phyloP scores from a whole-genome alignment of 2,113 vertebrate genomes.

The Megalops atlanticus region DNA sequence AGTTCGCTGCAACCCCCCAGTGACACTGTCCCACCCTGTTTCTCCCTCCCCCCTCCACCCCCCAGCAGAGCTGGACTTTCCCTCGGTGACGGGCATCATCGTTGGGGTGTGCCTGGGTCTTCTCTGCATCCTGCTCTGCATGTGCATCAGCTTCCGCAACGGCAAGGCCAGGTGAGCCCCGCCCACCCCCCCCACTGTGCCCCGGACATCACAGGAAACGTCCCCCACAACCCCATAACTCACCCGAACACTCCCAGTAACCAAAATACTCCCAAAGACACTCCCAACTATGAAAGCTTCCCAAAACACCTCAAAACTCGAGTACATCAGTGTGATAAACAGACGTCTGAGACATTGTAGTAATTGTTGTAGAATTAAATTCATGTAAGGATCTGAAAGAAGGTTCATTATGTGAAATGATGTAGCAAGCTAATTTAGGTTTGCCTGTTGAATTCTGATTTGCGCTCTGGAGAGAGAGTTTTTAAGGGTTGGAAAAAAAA shows the following conservation, averaged over 20 bases:
- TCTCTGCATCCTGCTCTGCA: constrained; percentile 92
- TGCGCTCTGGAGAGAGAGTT: neutral
- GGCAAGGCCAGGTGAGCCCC: constrained; percentile 80
- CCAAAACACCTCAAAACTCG: neutral
- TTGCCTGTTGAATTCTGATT: neutral
- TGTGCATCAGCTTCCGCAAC: constrained; percentile 89
- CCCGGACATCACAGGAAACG: too few relatives aligned
- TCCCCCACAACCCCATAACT: neutral
- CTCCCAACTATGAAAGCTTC: neutral
- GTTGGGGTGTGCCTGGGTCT: constrained; percentile 92
- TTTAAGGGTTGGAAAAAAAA: neutral
- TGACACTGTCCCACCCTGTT: accelerated
- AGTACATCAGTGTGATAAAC: neutral
- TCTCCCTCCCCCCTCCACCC: constrained; percentile 11
- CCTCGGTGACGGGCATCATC: constrained; percentile 92
- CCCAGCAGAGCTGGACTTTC: constrained; percentile 80
- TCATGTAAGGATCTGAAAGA: neutral
- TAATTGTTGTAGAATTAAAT: neutral
- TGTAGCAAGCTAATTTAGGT: constrained; percentile 4
- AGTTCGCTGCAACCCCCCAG: neutral
- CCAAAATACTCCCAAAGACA: neutral
- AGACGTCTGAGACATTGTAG: neutral
- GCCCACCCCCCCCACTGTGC: too few relatives aligned
- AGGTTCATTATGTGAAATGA: neutral
- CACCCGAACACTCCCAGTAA: neutral